Evolutionary conservation across 2,797 vertebrate species (phyloP), one percentile per base, ranked within the genome.

Genomic region (Staurois parvus): DNA sequence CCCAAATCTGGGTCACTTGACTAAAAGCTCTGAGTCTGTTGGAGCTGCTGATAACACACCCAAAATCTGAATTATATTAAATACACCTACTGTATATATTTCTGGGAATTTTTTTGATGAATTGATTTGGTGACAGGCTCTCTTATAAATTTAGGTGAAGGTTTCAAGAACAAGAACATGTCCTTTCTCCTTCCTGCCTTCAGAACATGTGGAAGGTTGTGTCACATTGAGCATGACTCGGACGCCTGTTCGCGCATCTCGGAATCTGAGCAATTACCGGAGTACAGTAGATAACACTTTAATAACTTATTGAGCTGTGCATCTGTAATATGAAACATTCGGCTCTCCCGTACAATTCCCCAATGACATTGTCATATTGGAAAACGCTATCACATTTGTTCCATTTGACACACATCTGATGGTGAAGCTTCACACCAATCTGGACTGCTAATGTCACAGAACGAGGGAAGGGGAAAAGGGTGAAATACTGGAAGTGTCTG

Each of bases 231-330:
- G 19, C 76, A 59, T 37, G 67, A 42, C 72, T 40, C 24, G 32
- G 28, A 42, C 52, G 69, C 59, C 21, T 66, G 37, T 79, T 45
- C 69, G n/a, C 83, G 32, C 75, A 78, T 78, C 83, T 73, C 0
- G 17, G 73, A 79, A 79, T 67, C 69, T 66, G 68, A 42, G 48
- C 68, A 42, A 72, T 79, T 72, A 42, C 59, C 11, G 15, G 19
- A 21, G 21, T 79, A 79, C 69, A 72, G 76, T 52, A 73, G 83
- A 84, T 79, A 84, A 73, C n/a, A 64, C 67, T 84, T 72, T 84
- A 84, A 83, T 75, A 76, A 66, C 76, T 72, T 73, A 64, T 77
- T 79, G 76, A 79, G 40, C 26, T 52, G 32, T 73, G 48, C 76
- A 68, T 68, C 42, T 72, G 66, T 76, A 62, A 82, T 62, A 77